Percentiles rank a stretch among this genome's conserved stretches.
Evolutionary conservation across 2,888 invertebrate species (phyloP).

Genomic region (Cryptus armator): DNA sequence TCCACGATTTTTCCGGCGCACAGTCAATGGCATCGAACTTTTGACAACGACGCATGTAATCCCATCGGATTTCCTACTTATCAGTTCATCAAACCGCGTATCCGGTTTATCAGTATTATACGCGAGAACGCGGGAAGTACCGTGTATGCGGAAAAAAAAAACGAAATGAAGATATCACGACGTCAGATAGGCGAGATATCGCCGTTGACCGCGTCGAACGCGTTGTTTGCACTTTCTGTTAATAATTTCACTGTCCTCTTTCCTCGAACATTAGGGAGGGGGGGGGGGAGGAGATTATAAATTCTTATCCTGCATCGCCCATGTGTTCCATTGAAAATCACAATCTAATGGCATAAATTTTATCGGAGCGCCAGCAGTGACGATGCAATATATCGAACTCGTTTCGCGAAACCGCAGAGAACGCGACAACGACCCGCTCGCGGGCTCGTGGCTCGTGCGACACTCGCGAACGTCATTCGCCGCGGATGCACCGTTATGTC

Average conservation of each 20-base stretch:
- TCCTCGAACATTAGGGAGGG: neutral
- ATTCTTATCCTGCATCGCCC: neutral
- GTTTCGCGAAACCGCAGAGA: neutral
- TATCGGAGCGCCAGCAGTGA: neutral
- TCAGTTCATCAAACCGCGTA: conserved; percentile 1
- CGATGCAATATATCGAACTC: neutral
- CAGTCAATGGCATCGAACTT: neutral
- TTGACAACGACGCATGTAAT: neutral
- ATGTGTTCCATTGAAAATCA: neutral
- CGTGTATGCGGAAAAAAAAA: neutral
- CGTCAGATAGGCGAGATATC: neutral
- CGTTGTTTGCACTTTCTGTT: neutral
- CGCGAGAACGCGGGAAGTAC: neutral
- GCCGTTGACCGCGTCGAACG: neutral
- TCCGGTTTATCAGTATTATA: neutral
- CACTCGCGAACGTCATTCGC: neutral
- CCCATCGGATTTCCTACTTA: neutral
- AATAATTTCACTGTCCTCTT: neutral
- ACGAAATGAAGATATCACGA: neutral
- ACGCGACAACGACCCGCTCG: neutral
- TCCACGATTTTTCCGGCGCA: neutral
- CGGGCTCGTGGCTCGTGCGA: too few species aligned
- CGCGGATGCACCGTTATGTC: neutral
- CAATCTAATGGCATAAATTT: neutral
- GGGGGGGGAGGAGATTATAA: too few species aligned